These are phyloP conservation scores for Siniperca chuatsi DNA, from an alignment of 2,113 vertebrate species.

Conservation along the genomic window DNA sequence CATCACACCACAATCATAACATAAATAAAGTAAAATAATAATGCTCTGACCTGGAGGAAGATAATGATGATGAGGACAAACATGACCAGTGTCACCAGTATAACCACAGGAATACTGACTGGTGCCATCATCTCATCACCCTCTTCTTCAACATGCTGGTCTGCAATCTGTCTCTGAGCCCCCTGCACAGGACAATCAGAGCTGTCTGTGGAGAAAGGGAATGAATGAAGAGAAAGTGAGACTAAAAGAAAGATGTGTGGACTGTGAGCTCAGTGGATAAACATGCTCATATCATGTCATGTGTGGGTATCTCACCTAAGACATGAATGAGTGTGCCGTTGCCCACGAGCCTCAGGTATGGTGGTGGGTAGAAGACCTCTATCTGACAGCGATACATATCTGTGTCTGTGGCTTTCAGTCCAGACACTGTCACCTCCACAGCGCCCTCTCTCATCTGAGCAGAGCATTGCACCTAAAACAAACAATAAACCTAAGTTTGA, in stretches of 20 bases:
- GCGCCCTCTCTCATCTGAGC: constrained; percentile 40
- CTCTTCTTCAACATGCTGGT: background rate
- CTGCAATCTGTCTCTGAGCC: background rate
- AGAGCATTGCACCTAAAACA: constrained; percentile 60
- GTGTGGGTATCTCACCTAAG: constrained; percentile 60
- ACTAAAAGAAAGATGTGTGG: background rate
- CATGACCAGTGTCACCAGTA: constrained; percentile 39
- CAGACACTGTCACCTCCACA: constrained; percentile 71
- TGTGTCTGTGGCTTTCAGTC: constrained; percentile 73
- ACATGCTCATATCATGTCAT: too few relatives aligned
- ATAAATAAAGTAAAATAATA: background rate
- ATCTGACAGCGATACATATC: constrained; percentile 78
- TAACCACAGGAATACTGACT: constrained; percentile 43
- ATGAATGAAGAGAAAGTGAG: background rate
- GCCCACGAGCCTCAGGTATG: constrained; percentile 62
- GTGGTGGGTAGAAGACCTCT: constrained; percentile 77
- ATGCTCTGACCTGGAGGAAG: constrained; percentile 61
- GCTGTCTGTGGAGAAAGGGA: constrained; percentile 22
- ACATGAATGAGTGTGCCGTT: constrained; percentile 79
- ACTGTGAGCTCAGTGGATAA: background rate
- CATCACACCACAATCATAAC: background rate
- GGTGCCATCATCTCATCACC: rapidly evolving
- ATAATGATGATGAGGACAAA: constrained; percentile 56
- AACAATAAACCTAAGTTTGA: background rate
- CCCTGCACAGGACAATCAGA: background rate